Evolutionary conservation across 2,113 vertebrate genomes (phyloP).

Genomic region (Saguinus midas): DNA sequence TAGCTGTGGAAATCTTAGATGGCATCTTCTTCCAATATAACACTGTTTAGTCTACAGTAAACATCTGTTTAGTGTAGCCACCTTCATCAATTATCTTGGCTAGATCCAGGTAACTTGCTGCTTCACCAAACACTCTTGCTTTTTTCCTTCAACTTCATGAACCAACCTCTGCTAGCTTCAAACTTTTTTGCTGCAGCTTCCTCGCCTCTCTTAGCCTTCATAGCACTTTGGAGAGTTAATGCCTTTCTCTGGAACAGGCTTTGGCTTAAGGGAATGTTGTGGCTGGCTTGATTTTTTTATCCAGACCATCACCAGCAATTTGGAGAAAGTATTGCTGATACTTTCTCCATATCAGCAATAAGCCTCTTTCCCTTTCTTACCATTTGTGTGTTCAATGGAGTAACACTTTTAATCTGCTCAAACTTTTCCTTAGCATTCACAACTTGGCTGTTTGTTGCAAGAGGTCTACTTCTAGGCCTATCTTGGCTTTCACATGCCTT

Average conservation of each 20-base stretch:
- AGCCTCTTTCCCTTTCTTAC: not conserved
- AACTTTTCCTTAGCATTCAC: not conserved
- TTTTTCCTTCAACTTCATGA: not conserved
- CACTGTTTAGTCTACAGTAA: not conserved
- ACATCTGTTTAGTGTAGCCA: not conserved
- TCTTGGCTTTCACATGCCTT: not conserved
- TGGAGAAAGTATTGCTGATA: not conserved
- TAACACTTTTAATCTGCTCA: not conserved
- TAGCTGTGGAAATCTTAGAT: not conserved
- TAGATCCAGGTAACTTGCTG: not conserved
- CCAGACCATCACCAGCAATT: not conserved
- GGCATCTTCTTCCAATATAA: not conserved
- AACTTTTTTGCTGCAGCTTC: not conserved
- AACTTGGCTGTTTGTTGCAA: not conserved
- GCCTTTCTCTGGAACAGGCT: not conserved
- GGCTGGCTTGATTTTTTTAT: not conserved
- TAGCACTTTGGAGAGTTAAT: not conserved
- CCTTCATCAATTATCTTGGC: not conserved
- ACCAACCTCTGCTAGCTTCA: not conserved
- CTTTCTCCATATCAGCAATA: not conserved
- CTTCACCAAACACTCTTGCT: not conserved
- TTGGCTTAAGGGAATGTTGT: not conserved
- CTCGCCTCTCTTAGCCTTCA: not conserved
- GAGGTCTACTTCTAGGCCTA: not conserved
- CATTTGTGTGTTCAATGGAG: not conserved